Base-by-base conservation (phyloP, 2,113 vertebrate genomes). In the Notothenia coriiceps region DNA sequence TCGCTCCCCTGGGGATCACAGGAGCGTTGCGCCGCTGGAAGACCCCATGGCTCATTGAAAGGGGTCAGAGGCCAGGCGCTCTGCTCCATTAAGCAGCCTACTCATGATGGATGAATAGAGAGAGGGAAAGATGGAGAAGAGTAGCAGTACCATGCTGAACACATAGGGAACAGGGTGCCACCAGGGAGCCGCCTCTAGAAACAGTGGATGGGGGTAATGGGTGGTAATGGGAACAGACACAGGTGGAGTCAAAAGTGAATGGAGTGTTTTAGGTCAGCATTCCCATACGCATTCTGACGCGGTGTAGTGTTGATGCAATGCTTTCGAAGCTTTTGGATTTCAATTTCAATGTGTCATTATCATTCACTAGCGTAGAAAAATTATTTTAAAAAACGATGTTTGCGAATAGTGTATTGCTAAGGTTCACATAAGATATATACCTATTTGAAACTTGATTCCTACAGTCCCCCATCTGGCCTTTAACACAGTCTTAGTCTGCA, bases 51-150 rank as follows among this genome's bases (percentile, higher is more conserved):
- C 89, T 92, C 82, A 91, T 75, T 89, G 89, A 94, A 92, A 93
- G 91, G 89, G 93, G 93, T 95, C 91, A 91, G 78, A 88, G 86
- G 86, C 46, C 69, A 90, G 75, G 84, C 44, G 76, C 88, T 86
- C 25, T 77, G 84, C 88, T 93, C 90, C 93, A 93, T 93, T 93
- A 91, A 91, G 88, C 90, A 78, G 70, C 69, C 70, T 51, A 81
- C 79, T 77, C 70, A 85, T 90, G 90, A 92, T 91, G 93, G 87
- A 92, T 90, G 88, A 86, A 87, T 76, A 72, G 77, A 82, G 67
- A 63, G 52, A 83, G 60, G 60, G 78, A 70, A 63, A 74, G 80
- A 74, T 78, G 68, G 56, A 74, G 82, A 75, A 56, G 80, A 67
- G 77, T 80, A 64, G 64, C 47, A 8, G 59, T 54, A 61, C 74